These are phyloP conservation scores for Drosophila ananassae DNA, from an alignment of 1,140 invertebrate genomes.

Conservation along the genomic window DNA sequence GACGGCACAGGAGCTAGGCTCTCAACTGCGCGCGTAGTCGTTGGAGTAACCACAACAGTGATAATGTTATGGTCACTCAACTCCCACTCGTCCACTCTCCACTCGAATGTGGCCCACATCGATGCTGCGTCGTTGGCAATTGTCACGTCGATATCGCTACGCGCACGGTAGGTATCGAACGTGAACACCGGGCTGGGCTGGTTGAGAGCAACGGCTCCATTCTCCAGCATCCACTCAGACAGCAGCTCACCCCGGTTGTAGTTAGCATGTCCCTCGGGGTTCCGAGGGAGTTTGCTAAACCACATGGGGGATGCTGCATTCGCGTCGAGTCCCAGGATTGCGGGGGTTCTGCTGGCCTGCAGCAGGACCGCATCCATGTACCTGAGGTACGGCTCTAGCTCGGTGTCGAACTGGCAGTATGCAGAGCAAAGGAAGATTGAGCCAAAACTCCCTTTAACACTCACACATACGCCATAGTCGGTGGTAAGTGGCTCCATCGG, in stretches of 20 bases:
- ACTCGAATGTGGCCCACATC: too few relatives aligned
- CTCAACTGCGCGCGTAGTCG: too few relatives aligned
- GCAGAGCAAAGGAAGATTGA: not conserved
- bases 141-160: too few relatives aligned
- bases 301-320: constrained; percentile 3
- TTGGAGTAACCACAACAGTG: too few relatives aligned
- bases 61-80: too few relatives aligned
- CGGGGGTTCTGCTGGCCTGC: constrained; percentile 7
- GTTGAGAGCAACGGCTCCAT: too few relatives aligned
- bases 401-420: constrained; percentile 4
- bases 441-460: constrained; percentile 4
- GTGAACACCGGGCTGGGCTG: too few relatives aligned
- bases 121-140: too few relatives aligned
- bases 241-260: not conserved
- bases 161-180: too few relatives aligned
- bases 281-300: not conserved
- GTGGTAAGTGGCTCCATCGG: not conserved
- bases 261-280: not conserved
- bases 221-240: not conserved
- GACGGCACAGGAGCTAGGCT: too few relatives aligned
- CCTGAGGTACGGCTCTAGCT: constrained; percentile 3
- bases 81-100: too few relatives aligned
- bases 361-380: constrained; percentile 8
- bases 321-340: constrained; percentile 11
- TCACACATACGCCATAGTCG: not conserved